Evolutionary conservation across 2,113 vertebrate genomes (phyloP).

Genomic region (Esox niger): DNA sequence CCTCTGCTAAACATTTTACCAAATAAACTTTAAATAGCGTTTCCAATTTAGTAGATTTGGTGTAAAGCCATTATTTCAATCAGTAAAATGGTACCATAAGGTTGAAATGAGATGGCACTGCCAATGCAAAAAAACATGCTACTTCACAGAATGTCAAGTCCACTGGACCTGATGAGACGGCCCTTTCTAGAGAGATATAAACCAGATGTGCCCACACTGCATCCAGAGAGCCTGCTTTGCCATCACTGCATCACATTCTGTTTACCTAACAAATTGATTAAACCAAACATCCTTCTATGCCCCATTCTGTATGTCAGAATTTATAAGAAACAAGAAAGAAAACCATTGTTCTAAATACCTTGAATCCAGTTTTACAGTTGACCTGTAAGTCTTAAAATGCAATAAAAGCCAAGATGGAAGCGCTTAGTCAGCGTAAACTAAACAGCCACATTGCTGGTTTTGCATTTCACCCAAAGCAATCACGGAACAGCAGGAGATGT

Average conservation of each 20-base stretch:
- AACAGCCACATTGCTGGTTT: slow-evolving; percentile 1
- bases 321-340: background rate
- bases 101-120: too few species aligned
- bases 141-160: background rate
- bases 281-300: background rate
- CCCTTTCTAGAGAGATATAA: slow-evolving; percentile 14
- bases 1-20: too few species aligned
- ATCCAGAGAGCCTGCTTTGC: background rate
- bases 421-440: background rate
- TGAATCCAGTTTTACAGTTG: background rate
- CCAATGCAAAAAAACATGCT: background rate
- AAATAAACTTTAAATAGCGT: too few species aligned
- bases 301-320: background rate
- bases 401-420: slow-evolving; percentile 2
- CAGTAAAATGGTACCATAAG: too few species aligned
- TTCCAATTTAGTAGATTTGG: background rate
- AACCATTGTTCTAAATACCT: background rate
- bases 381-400: background rate
- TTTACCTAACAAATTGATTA: background rate
- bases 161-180: background rate
- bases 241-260: background rate
- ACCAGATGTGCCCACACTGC: slow-evolving; percentile 21
- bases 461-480: background rate
- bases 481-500: background rate
- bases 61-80: background rate